A percentile compares a stretch with the other conserved stretches of the same genome.
These are phyloP conservation scores for Galerucella nymphaeae DNA, from an alignment of 2,888 invertebrate species.

Conservation along the genomic window DNA sequence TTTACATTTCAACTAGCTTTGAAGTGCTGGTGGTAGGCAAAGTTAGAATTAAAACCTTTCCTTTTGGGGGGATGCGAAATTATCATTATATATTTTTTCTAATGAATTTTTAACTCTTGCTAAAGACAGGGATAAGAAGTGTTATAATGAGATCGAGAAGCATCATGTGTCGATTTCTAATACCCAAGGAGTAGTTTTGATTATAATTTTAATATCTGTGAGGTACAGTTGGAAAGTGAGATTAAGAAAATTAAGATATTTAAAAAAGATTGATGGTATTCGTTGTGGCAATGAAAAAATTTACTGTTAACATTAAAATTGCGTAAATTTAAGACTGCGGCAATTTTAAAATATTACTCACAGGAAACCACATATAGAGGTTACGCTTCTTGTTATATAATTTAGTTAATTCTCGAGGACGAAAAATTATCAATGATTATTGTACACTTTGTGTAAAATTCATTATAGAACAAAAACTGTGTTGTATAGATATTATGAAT, in stretches of 20 bases:
- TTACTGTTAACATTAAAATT: neutral
- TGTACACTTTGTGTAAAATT: too few species aligned
- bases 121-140: conserved; percentile 2
- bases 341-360: neutral
- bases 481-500: too few species aligned
- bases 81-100: conserved; percentile 1
- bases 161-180: neutral
- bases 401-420: neutral
- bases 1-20: conserved; percentile 21
- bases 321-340: neutral
- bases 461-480: too few species aligned
- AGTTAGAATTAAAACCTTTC: conserved; percentile 17
- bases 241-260: too few species aligned
- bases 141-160: neutral
- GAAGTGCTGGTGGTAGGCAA: conserved; percentile 17
- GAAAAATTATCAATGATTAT: neutral
- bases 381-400: neutral
- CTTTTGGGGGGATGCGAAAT: neutral
- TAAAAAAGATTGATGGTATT: too few species aligned
- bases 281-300: neutral
- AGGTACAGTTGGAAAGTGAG: neutral
- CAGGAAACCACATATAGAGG: neutral
- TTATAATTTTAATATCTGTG: neutral
- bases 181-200: conserved; percentile 1
- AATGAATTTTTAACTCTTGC: conserved; percentile 25